A percentile compares a stretch with the other conserved stretches of the same genome.
phyloP scores from a whole-genome alignment of 1,140 invertebrate species.

The roundworm (Caenorhabditis elegans) region DNA sequence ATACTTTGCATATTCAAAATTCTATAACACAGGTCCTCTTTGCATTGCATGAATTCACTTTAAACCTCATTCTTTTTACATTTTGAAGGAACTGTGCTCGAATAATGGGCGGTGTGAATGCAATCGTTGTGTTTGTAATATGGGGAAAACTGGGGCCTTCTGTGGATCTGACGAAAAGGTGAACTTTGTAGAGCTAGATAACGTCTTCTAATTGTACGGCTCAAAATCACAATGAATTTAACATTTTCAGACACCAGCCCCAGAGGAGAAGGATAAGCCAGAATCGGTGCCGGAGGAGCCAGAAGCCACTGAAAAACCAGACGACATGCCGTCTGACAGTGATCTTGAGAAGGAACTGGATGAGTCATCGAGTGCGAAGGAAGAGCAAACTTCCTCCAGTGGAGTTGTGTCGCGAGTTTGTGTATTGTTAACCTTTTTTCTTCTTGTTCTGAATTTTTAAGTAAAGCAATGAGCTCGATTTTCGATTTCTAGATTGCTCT shows the following conservation, averaged over 20 bases:
- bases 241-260: neutral
- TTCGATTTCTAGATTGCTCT: no score
- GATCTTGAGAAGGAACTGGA: neutral
- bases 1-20: no score
- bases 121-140: conserved; percentile 61
- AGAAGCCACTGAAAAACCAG: neutral
- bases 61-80: no score
- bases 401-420: neutral
- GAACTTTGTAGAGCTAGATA: neutral
- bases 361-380: neutral
- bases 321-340: neutral
- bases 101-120: conserved; percentile 58
- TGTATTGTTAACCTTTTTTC: neutral
- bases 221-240: neutral
- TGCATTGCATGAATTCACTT: no score
- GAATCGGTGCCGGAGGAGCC: neutral
- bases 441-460: no score
- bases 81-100: conserved; percentile 46
- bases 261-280: neutral
- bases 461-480: no score
- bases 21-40: no score
- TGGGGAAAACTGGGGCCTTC: conserved; percentile 59
- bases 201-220: neutral
- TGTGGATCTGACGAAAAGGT: conserved; percentile 53
- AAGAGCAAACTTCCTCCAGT: neutral